Base-by-base conservation (phyloP, 2,888 invertebrate species). In the Polia nebulosa region DNA sequence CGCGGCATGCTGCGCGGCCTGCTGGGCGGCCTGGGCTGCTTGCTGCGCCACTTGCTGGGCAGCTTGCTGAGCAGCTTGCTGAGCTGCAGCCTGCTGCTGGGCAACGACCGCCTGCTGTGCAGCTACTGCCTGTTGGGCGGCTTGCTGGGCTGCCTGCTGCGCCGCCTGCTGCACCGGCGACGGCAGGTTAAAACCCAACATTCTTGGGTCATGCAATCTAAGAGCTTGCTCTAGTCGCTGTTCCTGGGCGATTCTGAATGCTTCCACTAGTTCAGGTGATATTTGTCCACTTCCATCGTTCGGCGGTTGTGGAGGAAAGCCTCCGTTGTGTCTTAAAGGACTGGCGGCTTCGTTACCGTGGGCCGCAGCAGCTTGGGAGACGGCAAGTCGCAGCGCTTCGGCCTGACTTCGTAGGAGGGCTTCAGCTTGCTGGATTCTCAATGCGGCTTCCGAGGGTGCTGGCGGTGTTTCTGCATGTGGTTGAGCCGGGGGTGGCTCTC, bases 381-480 rank as follows among this genome's bases (percentile, higher is more conserved):
- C 98, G 41, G 98, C 98, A 69, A 98, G 92, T 85, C 98, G 96
- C 44, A 98, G 95, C 0, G 98, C 98, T 90, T 98, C 98, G 0
- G 98, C 98, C 88, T 98, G 98, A 82, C 98, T 98, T 87, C 98
- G 96, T 27, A 98, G 94, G 60, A 98, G 95, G 0, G 97, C 98
- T 90, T 98, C 98, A 1, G 98, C 97, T 85, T 97, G 97, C 87
- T 98, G 98, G 95, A 97, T 97, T 77, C 97, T 94, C 49, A 97
- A 87, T 1, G 97, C 96, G 27, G 97, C 96, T 89, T 98, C 98
- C 0, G 98, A 98, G 76, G 98, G 98, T 41, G 97, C 97, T 75
- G 98, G 96, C 3, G 98, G 96, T 17, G 98, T 96, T 59, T 97
- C 97, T 81, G 98, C 97, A 3, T 97, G 97, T 44, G 97, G 97